Conservation (phyloP, 1,140 invertebrate genomes). For the Dinoponera quadriceps region DNA sequence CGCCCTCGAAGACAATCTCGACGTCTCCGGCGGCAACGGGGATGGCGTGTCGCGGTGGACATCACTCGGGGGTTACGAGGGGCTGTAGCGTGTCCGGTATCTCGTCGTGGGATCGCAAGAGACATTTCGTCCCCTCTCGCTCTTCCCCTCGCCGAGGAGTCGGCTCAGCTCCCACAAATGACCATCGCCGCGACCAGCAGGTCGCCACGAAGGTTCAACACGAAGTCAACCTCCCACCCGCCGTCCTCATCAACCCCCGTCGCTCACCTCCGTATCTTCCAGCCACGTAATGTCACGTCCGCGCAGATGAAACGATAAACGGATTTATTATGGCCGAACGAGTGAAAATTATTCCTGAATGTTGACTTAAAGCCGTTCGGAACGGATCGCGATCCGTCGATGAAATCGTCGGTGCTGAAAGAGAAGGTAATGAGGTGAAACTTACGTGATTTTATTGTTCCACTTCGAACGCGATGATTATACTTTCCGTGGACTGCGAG, state of each 20-base stretch:
- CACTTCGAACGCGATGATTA: neutral
- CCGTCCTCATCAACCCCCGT: conserved; percentile 51
- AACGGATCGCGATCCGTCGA: neutral
- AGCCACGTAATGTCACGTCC: conserved; percentile 68
- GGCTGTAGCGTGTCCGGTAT: conserved; percentile 85
- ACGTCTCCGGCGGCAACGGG: conserved; percentile 64
- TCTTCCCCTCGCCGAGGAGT: conserved; percentile 55
- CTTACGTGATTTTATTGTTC: neutral
- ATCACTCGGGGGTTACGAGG: conserved; percentile 76
- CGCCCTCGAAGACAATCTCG: conserved; percentile 76
- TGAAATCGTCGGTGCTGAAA: neutral
- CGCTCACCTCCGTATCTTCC: conserved; percentile 72
- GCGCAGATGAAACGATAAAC: conserved; percentile 79
- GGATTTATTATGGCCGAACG: conserved; percentile 75
- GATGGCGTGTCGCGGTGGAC: conserved; percentile 79
- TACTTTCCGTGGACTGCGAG: neutral
- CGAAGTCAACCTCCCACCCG: conserved; percentile 64
- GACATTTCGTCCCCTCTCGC: conserved; percentile 82
- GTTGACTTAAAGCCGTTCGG: neutral
- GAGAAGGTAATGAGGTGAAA: neutral
- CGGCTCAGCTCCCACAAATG: conserved; percentile 82
- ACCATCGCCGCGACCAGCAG: conserved; percentile 80
- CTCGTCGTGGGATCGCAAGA: conserved; percentile 82
- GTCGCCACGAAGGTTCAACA: conserved; percentile 61
- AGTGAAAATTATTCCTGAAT: neutral